Base-by-base conservation (phyloP, 2,888 invertebrate species). In the Galerucella nymphaeae region DNA sequence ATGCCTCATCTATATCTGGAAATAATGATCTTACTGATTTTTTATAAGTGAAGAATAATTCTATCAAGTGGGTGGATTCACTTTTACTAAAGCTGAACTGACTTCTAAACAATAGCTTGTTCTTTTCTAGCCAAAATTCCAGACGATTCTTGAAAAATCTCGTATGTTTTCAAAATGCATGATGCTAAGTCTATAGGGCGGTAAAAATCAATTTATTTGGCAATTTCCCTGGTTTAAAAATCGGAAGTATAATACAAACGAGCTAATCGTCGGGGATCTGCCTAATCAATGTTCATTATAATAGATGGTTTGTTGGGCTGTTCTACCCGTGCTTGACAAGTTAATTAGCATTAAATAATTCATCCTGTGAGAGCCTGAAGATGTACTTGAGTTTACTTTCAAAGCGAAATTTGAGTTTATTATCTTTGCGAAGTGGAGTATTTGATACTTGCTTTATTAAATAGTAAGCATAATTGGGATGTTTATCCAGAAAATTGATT, bases 1-100 rank as follows among this genome's bases (percentile, higher is more conserved):
- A n/a, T n/a, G n/a, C n/a, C n/a, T n/a, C n/a, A n/a, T n/a, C n/a
- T n/a, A n/a, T n/a, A n/a, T n/a, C n/a, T n/a, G n/a, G n/a, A n/a
- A n/a, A n/a, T n/a, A n/a, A n/a, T n/a, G n/a, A n/a, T n/a, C n/a
- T n/a, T n/a, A n/a, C n/a, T n/a, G n/a, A n/a, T n/a, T n/a, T n/a
- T n/a, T n/a, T n/a, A n/a, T n/a, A n/a, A n/a, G n/a, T n/a, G n/a
- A n/a, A n/a, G n/a, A n/a, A n/a, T n/a, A n/a, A n/a, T n/a, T n/a
- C n/a, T n/a, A n/a, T n/a, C n/a, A n/a, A n/a, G n/a, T n/a, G 20
- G 13, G 67, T 71, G 38, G 63, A 67, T 50, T 30, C 59, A 16
- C 58, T 59, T 38, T 59, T 67, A 16, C 71, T 63, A 41, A 71
- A 71, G 18, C 71, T 68, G 18, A 59, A 38, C 41, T 67, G 68